These are phyloP conservation scores for Mimachlamys varia DNA, from an alignment of 2,888 invertebrate genomes.

Conservation along the genomic window DNA sequence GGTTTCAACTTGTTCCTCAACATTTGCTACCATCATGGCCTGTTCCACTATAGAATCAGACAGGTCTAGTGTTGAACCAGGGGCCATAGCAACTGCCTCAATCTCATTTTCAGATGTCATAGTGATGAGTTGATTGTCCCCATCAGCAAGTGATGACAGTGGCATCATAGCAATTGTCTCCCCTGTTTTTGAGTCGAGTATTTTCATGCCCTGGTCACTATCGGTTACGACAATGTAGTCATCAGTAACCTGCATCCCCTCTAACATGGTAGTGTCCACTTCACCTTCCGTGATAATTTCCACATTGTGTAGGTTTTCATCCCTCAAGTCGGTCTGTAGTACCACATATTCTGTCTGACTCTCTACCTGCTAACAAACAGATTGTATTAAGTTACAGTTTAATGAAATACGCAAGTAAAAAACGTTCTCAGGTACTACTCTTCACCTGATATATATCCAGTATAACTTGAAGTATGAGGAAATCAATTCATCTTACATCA, in stretches of 20 bases:
- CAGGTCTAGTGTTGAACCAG: conserved; percentile 39
- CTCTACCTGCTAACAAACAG: conserved; percentile 25
- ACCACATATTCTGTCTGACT: conserved; percentile 92
- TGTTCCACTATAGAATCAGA: conserved; percentile 49
- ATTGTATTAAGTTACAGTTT: background rate
- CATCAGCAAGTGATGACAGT: conserved; percentile 44
- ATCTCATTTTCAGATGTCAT: conserved; percentile 51
- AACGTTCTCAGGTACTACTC: too few species aligned
- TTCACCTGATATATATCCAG: too few species aligned
- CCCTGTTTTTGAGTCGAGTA: conserved; percentile 67
- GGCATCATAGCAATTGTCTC: conserved; percentile 64
- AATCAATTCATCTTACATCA: too few species aligned
- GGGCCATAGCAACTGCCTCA: conserved; percentile 57
- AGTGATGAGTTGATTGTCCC: conserved; percentile 42
- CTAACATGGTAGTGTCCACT: conserved; percentile 59
- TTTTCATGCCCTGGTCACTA: conserved; percentile 59
- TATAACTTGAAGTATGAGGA: too few species aligned
- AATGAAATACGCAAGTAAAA: too few species aligned
- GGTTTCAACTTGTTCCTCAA: conserved; percentile 49
- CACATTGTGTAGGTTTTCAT: conserved; percentile 64
- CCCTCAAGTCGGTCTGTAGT: conserved; percentile 82
- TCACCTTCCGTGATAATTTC: conserved; percentile 64
- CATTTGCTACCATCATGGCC: conserved; percentile 54
- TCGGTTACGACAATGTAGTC: conserved; percentile 67
- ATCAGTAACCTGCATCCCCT: conserved; percentile 61